Evolutionary conservation across 53 echinoderm and acorn worm species (phyloP).

Genomic region (Mesocentrotus franciscanus): DNA sequence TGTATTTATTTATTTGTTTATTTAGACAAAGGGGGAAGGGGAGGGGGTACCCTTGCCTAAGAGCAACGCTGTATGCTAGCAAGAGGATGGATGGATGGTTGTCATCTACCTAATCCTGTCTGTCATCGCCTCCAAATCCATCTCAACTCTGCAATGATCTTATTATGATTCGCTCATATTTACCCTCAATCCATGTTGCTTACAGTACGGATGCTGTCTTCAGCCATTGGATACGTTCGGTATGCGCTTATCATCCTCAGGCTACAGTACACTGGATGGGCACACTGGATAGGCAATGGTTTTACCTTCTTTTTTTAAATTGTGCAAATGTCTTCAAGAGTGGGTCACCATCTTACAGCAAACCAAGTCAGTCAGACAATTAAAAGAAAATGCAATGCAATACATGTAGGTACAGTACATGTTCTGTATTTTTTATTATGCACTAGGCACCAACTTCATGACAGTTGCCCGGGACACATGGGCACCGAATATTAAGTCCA

Average conservation of each 20-base stretch:
- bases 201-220: background rate
- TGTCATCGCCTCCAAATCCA: background rate
- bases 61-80: no score
- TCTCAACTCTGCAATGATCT: background rate
- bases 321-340: background rate
- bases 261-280: background rate
- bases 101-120: background rate
- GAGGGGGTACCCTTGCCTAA: no score
- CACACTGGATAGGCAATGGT: background rate
- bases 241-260: background rate
- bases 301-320: background rate
- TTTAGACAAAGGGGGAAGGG: no score
- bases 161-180: slow-evolving; percentile 1
- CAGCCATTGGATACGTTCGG: background rate
- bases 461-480: no score
- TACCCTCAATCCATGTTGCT: background rate
- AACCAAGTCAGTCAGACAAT: background rate
- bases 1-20: no score
- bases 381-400: no score
- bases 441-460: no score
- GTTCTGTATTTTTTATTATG: no score
- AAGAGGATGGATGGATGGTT: background rate
- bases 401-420: no score
- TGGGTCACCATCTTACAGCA: background rate
- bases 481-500: no score